Base-by-base conservation (phyloP, 2,797 vertebrate species). In the Enteromius radiatus region DNA sequence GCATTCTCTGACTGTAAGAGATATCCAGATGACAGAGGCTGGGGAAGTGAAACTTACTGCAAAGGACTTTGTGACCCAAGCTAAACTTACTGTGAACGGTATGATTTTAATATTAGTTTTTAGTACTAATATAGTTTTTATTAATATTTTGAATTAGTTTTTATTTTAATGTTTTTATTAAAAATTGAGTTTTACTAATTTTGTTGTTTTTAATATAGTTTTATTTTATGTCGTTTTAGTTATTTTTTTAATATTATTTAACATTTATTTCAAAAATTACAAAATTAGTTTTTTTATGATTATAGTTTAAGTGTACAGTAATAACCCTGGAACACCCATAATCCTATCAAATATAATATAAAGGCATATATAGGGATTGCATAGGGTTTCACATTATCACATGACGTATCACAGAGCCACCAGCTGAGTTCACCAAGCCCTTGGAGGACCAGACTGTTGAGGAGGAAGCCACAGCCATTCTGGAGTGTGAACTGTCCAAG, bases 381-480 rank as follows among this genome's bases (percentile, higher is more conserved):
- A 43, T 59, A 15, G 7, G 19, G 5, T 36, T 61, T 75, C 7
- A 64, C 7, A 43, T 23, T 59, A 12, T 41, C 52, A 11, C 61
- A 38, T 76, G 33, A 17, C 26, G 45, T 23, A n/a, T 68, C 33
- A 64, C 86, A 99, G 98, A 99, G 92, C 96, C 97, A 4, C 94
- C 97, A 67, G 93, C 95, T 89, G 97, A 99, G 92, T 99, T 99
- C 92, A 96, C 96, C 7, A 97, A 96, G 86, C 96, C 97, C 84
- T 95, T 99, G 92, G 97, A 97, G 87, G 98, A 99, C 91, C 97
- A 98, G 92, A 98, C 96, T 7, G 98, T 99, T 89, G 98, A 99
- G 92, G 98, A 99, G 84, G 98, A 98, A 87, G 95, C 97, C 83
- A 97, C 95, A 19, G 96, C 95, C 52, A 90, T 95, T 3, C 90